Percentiles rank a stretch among this genome's conserved stretches.
phyloP scores from a whole-genome alignment of 2,113 vertebrate species.

The Scortum barcoo region DNA sequence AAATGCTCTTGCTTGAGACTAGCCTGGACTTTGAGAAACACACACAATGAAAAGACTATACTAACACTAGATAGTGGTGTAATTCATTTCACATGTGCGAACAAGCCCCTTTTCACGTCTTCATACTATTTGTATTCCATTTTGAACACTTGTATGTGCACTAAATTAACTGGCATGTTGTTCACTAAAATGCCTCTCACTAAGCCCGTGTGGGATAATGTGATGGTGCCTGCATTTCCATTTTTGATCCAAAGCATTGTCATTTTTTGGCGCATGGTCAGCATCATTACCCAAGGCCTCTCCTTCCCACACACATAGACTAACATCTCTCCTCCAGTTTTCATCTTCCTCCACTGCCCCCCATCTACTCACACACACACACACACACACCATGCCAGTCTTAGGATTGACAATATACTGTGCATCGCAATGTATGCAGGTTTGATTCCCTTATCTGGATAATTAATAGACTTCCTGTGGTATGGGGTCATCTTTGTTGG shows the following conservation, averaged over 20 bases:
- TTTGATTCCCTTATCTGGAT: constrained; percentile 10
- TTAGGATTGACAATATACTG: constrained; percentile 13
- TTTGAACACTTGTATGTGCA: neutral
- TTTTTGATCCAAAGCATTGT: constrained; percentile 26
- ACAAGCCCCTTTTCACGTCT: neutral
- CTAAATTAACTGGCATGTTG: constrained; percentile 1
- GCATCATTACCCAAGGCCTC: neutral
- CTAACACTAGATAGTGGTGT: neutral
- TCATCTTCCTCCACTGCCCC: neutral
- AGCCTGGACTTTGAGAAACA: neutral
- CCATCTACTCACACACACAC: neutral
- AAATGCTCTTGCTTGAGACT: neutral
- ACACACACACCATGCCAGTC: constrained; percentile 11
- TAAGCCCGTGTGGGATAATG: constrained; percentile 11
- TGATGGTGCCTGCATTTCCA: neutral
- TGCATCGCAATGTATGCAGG: neutral
- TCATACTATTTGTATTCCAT: neutral
- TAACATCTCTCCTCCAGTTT: neutral
- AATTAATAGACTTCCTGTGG: constrained; percentile 17
- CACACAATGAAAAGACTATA: neutral
- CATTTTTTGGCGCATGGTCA: constrained; percentile 13
- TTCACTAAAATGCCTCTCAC: constrained; percentile 1
- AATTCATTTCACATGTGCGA: neutral
- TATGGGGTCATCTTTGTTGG: neutral
- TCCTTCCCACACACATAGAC: neutral